Evolutionary conservation across 2,113 vertebrate species (phyloP).

Genomic region (Protobothrops flavoviridis): DNA sequence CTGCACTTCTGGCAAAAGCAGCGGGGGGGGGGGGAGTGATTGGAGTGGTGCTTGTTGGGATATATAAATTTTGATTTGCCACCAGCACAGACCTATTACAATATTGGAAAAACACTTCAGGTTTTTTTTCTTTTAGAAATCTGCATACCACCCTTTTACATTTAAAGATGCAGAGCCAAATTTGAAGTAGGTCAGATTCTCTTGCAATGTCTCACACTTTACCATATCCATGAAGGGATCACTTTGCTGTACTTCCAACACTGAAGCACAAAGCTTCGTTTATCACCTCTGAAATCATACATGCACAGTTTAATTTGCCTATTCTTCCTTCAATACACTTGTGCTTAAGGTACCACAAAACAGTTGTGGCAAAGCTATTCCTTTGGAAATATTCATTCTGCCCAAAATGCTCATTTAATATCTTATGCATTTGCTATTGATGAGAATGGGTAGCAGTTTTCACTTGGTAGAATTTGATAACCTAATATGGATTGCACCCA

Average conservation of each 20-base stretch:
- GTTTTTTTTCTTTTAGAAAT: neutral
- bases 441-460: neutral
- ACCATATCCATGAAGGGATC: neutral
- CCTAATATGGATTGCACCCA: neutral
- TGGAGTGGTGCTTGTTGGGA: neutral
- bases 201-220: neutral
- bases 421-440: neutral
- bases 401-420: neutral
- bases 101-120: neutral
- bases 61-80: neutral
- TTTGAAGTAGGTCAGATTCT: slow-evolving; percentile 17
- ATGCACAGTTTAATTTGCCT: neutral
- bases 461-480: neutral
- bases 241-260: neutral
- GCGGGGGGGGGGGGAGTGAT: neutral
- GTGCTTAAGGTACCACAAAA: neutral
- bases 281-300: slow-evolving; percentile 14
- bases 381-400: neutral
- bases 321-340: neutral
- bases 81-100: neutral
- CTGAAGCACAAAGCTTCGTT: neutral
- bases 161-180: slow-evolving; percentile 3
- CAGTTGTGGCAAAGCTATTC: neutral
- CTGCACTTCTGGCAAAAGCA: neutral
- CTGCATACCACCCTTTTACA: neutral